Percentiles rank a stretch among this genome's conserved stretches.
Evolutionary conservation across 2,113 vertebrate genomes (phyloP).

Genomic region (Capricornis sumatraensis): DNA sequence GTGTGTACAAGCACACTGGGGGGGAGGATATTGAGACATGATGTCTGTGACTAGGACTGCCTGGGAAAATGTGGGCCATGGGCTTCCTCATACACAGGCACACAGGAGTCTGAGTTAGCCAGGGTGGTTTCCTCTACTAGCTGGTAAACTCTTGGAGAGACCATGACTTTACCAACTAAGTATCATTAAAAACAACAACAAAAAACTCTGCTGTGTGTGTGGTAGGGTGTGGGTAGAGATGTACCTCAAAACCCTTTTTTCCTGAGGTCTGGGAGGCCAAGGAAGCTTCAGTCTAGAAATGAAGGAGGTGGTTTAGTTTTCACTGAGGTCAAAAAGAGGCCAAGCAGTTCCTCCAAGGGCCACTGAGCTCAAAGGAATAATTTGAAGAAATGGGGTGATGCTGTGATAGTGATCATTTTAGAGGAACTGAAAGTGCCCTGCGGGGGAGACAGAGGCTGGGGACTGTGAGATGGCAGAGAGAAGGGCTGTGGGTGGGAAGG

Average conservation of each 20-base stretch:
- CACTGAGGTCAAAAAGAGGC: neutral
- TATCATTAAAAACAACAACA: neutral
- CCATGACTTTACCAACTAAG: neutral
- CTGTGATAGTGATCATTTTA: neutral
- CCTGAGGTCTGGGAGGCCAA: neutral
- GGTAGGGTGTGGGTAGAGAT: no score
- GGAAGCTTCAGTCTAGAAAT: neutral
- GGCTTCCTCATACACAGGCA: neutral
- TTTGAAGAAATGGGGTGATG: neutral
- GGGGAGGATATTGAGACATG: neutral
- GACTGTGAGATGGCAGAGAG: neutral
- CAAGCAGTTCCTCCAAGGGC: neutral
- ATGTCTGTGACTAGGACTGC: neutral
- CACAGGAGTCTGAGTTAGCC: neutral
- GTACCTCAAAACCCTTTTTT: neutral
- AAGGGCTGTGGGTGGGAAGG: neutral
- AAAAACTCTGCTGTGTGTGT: neutral
- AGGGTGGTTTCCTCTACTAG: neutral
- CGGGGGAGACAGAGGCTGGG: neutral
- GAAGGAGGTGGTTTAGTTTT: neutral
- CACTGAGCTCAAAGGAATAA: neutral
- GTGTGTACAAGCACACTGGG: neutral
- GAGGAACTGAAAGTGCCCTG: constrained; percentile 7
- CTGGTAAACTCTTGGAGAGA: neutral
- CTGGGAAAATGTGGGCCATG: neutral